Conservation (phyloP, 1,140 invertebrate species). For the Cydia pomonella region DNA sequence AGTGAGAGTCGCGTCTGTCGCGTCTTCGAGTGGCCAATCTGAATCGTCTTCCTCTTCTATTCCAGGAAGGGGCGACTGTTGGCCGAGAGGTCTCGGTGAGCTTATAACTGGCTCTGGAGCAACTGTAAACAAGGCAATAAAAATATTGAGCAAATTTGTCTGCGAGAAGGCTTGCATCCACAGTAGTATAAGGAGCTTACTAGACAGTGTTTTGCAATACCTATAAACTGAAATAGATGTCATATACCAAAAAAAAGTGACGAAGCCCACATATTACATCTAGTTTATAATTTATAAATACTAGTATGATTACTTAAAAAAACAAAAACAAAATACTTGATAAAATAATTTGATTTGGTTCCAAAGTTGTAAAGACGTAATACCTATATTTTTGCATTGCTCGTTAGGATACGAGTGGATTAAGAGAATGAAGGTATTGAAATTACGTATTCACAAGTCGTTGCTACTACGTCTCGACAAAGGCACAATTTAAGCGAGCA, state of each 20-base stretch:
- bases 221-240: too few species aligned
- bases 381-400: neutral
- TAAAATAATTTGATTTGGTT: too few species aligned
- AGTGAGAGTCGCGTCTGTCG: slow-evolving; percentile 74
- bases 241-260: too few species aligned
- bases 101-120: slow-evolving; percentile 71
- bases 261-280: too few species aligned
- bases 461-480: slow-evolving; percentile 37
- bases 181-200: neutral
- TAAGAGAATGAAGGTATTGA: slow-evolving; percentile 37
- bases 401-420: slow-evolving; percentile 18
- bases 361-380: too few species aligned
- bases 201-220: slow-evolving; percentile 1
- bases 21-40: slow-evolving; percentile 79
- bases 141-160: slow-evolving; percentile 44
- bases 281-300: too few species aligned
- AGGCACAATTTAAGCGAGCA: slow-evolving; percentile 46
- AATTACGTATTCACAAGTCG: slow-evolving; percentile 52
- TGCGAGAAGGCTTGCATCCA: slow-evolving; percentile 9
- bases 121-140: slow-evolving; percentile 68
- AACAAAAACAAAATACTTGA: too few species aligned
- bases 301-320: too few species aligned
- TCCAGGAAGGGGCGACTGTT: slow-evolving; percentile 81
- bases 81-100: slow-evolving; percentile 77
- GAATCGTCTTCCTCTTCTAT: slow-evolving; percentile 83